Evolutionary conservation across 2,888 invertebrate species (phyloP), one percentile per base, ranked within the genome.

Genomic region (Rotaria sp.): DNA sequence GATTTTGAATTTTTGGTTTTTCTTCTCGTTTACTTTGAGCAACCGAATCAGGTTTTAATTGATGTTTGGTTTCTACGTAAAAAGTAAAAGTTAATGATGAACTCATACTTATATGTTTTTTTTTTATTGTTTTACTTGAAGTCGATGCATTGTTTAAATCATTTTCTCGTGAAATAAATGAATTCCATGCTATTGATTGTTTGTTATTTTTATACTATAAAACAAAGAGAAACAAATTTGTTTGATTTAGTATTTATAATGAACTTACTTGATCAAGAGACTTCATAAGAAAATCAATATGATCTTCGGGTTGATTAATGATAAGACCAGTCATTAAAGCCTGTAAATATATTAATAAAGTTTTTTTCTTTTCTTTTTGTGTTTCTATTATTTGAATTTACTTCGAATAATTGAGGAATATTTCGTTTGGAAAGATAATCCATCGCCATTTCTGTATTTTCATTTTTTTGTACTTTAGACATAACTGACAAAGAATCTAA

Each of bases 291-390:
- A 85, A 87, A 10, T 87, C 87, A 21, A 87, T 1, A 48, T 87
- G 87, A 74, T 87, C 87, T 45, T 85, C 87, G 7, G 87, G 87
- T 24, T 87, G 80, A 67, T 85, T 35, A 52, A 87, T 80, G 85
- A 87, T 87, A 13, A 87, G 67, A 45, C 85, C 87, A 50, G 87
- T 87, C 50, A 87, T 85, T 52, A 87, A 45, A 35, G 84, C 87
- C 48, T 87, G 21, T 3, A 24, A 15, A n/a, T n/a, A n/a, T n/a
- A n/a, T n/a, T n/a, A 18, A 50, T 13, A 50, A 15, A 18, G 15
- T 15, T 18, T 13, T 18, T 4, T 0, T 18, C 5, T 52, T 52
- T 52, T 24, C 2, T 48, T 15, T 48, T 15, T 8, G 2, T n/a
- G n/a, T n/a, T n/a, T n/a, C 4, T 7, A 15, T 59, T 11, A 35